Conservation (phyloP, 2,113 vertebrate genomes). For the Prinia subflava region DNA sequence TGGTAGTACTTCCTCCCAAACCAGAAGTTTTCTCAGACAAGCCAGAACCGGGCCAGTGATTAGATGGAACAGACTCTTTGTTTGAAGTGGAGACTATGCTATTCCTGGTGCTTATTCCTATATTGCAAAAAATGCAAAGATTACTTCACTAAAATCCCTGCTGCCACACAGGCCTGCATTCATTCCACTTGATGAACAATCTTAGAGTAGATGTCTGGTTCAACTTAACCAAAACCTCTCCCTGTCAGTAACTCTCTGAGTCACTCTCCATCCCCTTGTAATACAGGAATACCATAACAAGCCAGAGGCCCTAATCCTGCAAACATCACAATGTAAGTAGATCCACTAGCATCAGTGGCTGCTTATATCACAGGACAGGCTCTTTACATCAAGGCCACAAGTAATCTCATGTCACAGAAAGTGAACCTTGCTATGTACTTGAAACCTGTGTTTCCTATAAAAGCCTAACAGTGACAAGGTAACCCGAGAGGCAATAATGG, state of each 20-base stretch:
- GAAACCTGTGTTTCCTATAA: not conserved
- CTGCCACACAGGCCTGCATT: not conserved
- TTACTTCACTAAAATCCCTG: not conserved
- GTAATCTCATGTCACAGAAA: not conserved
- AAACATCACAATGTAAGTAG: not conserved
- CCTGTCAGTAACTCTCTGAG: not conserved
- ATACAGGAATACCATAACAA: not conserved
- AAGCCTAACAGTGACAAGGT: not conserved
- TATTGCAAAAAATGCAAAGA: slow-evolving; percentile 40
- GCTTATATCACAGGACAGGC: not conserved
- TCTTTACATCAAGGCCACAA: not conserved
- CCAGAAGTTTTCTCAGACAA: slow-evolving; percentile 73
- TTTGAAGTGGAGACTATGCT: slow-evolving; percentile 74
- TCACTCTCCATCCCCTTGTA: not conserved
- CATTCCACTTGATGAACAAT: not conserved
- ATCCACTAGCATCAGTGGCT: not conserved
- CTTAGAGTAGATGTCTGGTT: not conserved
- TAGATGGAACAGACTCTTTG: slow-evolving; percentile 78
- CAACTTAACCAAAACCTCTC: not conserved
- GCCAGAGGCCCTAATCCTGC: not conserved
- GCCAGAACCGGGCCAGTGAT: slow-evolving; percentile 79
- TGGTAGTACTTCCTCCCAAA: slow-evolving; percentile 75
- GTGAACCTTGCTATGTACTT: not conserved
- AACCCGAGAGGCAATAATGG: not conserved
- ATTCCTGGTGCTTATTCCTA: slow-evolving; percentile 87